These are phyloP conservation scores for Athalia cordata DNA, from an alignment of 2,888 invertebrate genomes.

Conservation along the genomic window DNA sequence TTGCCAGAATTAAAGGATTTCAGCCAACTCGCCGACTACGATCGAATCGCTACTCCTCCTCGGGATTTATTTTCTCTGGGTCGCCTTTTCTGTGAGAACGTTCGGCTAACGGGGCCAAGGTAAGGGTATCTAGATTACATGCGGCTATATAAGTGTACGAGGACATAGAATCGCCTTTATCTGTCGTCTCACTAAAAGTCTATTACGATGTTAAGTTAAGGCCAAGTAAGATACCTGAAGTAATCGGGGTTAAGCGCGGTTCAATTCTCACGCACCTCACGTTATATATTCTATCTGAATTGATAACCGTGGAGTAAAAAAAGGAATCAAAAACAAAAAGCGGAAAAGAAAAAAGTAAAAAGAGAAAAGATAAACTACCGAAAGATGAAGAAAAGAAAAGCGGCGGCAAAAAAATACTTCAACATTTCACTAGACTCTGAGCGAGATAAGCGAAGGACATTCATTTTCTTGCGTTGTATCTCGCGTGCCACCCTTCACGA, in stretches of 20 bases:
- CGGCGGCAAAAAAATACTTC: conserved; percentile 5
- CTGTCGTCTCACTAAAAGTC: background rate
- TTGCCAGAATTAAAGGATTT: conserved; percentile 28
- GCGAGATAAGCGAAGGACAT: conserved; percentile 22
- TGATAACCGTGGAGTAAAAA: background rate
- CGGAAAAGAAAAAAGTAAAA: background rate
- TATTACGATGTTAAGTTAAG: background rate
- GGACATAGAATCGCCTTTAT: conserved; percentile 16
- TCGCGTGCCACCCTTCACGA: background rate
- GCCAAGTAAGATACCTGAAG: background rate
- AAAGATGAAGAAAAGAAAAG: conserved; percentile 13
- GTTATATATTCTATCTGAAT: conserved; percentile 4
- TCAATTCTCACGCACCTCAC: conserved; percentile 11
- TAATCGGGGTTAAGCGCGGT: conserved; percentile 22
- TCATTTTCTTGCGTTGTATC: conserved; percentile 2
- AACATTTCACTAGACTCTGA: conserved; percentile 23
- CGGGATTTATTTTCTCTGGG: conserved; percentile 17
- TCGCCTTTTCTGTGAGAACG: background rate
- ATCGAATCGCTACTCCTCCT: conserved; percentile 16
- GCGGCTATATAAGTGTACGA: too few species aligned
- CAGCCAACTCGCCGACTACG: background rate
- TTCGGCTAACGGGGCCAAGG: background rate
- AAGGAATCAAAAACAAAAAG: background rate
- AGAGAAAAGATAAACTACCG: background rate
- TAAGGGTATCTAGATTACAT: background rate